phyloP scores from a whole-genome alignment of 2,888 invertebrate species.

The Gryllus longicercus region DNA sequence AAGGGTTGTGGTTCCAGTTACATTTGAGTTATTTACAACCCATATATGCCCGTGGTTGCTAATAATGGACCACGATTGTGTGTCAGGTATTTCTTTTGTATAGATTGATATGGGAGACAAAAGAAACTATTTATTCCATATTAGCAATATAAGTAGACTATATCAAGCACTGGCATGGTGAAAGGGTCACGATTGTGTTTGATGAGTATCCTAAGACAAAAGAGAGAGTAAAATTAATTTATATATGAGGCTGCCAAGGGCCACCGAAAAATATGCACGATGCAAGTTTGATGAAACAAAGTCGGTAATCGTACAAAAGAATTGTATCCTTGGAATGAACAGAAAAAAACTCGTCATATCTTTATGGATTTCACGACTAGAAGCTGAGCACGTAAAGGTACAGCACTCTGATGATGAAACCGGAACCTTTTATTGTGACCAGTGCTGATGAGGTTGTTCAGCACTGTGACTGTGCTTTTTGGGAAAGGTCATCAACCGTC shows the following conservation, averaged over 20 bases:
- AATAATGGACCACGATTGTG: too few species aligned
- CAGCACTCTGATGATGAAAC: background rate
- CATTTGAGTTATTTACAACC: too few species aligned
- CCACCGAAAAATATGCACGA: background rate
- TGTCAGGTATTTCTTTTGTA: too few species aligned
- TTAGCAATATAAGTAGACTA: too few species aligned
- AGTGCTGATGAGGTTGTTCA: background rate
- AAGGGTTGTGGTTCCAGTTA: too few species aligned
- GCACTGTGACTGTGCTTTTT: background rate
- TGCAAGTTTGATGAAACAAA: background rate
- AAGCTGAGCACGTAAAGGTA: background rate
- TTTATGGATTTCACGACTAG: background rate
- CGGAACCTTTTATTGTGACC: background rate
- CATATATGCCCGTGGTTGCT: too few species aligned
- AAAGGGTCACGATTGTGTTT: too few species aligned
- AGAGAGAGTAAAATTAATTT: too few species aligned
- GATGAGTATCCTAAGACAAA: too few species aligned
- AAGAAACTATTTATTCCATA: too few species aligned
- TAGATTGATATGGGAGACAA: too few species aligned
- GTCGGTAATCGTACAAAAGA: background rate
- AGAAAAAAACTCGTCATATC: background rate
- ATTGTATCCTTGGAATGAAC: conserved; percentile 10
- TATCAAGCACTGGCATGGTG: too few species aligned
- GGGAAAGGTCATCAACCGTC: background rate
- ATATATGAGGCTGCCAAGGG: background rate